Conservation (phyloP, 2,797 vertebrate genomes). For the Pipistrellus pygmaeus region DNA sequence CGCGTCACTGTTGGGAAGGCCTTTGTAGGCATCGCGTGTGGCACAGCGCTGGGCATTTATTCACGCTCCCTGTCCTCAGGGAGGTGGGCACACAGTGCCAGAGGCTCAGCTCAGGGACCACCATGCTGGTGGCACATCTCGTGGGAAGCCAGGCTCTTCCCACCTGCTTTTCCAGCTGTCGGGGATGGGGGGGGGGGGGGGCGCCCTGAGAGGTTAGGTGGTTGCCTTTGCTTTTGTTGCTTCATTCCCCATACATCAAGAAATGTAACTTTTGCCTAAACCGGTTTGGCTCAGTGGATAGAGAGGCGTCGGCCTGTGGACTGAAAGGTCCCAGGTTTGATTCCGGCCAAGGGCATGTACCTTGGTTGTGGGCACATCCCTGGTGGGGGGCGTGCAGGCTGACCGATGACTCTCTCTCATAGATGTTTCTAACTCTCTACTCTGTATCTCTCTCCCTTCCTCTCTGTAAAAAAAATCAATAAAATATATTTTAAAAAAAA, state of each 20-base stretch:
- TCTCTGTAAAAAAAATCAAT: too few species aligned
- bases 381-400: too few species aligned
- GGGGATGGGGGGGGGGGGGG: neutral
- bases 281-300: too few species aligned
- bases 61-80: neutral
- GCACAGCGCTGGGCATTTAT: neutral
- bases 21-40: neutral
- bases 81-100: neutral
- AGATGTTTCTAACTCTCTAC: too few species aligned
- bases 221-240: neutral
- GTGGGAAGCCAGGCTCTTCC: neutral
- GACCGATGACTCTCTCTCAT: too few species aligned
- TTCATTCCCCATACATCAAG: neutral
- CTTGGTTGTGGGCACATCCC: too few species aligned
- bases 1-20: accelerated
- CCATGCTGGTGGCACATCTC: neutral
- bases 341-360: too few species aligned
- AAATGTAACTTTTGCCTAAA: neutral
- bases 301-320: too few species aligned
- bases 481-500: too few species aligned
- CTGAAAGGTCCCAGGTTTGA: too few species aligned
- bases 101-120: neutral
- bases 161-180: neutral
- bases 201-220: neutral
- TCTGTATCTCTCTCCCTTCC: too few species aligned